Evolutionary conservation across 2,113 vertebrate species (phyloP), one percentile per base, ranked within the genome.

Genomic region (Manacus vitellinus): DNA sequence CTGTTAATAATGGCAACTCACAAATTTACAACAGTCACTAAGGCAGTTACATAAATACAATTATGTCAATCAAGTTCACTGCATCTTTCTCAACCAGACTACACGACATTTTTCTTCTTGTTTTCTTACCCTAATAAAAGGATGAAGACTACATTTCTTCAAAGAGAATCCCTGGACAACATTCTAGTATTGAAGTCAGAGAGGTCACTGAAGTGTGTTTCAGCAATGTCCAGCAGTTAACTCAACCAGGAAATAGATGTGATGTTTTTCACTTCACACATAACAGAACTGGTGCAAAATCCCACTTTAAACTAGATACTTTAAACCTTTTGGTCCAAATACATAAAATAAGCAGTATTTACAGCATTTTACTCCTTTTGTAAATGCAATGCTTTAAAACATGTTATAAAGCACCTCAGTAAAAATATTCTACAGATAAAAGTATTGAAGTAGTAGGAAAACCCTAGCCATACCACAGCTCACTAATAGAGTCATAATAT

Each of bases 351-450:
- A 97, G 98, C 98, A 97, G 85, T 98, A 98, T 98, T 97, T 98
- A 98, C 98, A 98, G 98, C 98, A 97, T 94, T 97, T 98, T 97
- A 92, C 88, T 97, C 84, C 79, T 95, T 97, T 96, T 97, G 96
- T 97, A 98, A 98, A 98, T 98, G 98, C 97, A 98, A 98, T 97
- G 98, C 98, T 98, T 98, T 98, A 98, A 98, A 98, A 98, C 98
- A 98, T 98, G 30, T 98, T 98, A 98, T 97, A 98, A 98, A 98
- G 98, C 98, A 98, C 98, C 97, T 97, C 97, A 98, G 98, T 98
- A 98, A 98, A 98, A 98, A 98, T 96, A 98, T 97, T 98, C 98
- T 98, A 98, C 98, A 97, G 97, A 97, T 98, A 98, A 98, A 98
- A 98, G 98, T 98, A 98, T 97, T 97, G 97, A 98, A 97, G 96